These are phyloP conservation scores for Merluccius polli DNA, from an alignment of 2,797 vertebrate species.

Conservation along the genomic window DNA sequence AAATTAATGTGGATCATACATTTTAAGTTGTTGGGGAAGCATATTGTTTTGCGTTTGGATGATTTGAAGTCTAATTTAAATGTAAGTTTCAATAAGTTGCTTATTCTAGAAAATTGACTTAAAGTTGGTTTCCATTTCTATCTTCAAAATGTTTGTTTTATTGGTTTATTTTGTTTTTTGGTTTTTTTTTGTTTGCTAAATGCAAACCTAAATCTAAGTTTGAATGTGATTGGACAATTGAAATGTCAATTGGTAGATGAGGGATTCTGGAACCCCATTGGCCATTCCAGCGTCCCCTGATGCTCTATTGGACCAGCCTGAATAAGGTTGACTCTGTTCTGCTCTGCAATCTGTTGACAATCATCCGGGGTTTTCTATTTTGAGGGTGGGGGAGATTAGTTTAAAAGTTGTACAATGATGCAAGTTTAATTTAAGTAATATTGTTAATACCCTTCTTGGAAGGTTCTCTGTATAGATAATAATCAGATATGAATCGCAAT, in stretches of 20 bases:
- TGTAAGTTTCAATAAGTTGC: neutral
- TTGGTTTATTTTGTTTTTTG: neutral
- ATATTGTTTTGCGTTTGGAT: neutral
- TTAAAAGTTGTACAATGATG: constrained; percentile 31
- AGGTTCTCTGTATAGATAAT: constrained; percentile 20
- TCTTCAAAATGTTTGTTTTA: constrained; percentile 1
- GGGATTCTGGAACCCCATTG: neutral
- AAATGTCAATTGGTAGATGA: neutral
- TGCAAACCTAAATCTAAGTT: neutral
- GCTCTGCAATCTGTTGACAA: constrained; percentile 44
- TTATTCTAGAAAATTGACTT: neutral
- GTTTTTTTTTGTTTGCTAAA: neutral
- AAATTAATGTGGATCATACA: neutral
- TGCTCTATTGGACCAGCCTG: too few species aligned
- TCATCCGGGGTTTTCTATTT: constrained; percentile 39
- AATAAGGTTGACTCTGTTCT: neutral
- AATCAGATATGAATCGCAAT: constrained; percentile 33
- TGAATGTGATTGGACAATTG: neutral
- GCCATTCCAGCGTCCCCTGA: neutral
- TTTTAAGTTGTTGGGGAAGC: neutral
- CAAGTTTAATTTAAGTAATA: constrained; percentile 34
- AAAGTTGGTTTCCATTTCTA: neutral
- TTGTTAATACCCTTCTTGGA: constrained; percentile 23
- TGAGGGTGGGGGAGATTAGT: constrained; percentile 10
- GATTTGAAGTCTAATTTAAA: neutral